These are phyloP conservation scores for Dendroctonus valens DNA, from an alignment of 1,140 invertebrate species.

Conservation along the genomic window DNA sequence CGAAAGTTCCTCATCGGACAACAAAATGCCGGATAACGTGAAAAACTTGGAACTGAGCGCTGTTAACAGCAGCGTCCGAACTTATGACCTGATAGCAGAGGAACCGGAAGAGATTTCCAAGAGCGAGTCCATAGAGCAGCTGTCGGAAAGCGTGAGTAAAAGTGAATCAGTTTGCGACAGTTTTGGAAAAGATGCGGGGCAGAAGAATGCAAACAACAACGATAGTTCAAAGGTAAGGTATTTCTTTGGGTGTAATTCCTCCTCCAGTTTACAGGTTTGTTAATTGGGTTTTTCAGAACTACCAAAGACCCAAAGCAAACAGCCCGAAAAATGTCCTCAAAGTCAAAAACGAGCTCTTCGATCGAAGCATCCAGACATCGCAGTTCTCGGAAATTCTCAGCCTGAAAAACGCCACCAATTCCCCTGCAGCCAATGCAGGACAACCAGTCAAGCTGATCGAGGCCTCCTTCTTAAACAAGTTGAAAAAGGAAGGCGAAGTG, in stretches of 20 bases:
- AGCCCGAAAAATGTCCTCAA: background rate
- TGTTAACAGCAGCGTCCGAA: constrained; percentile 39
- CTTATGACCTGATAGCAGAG: constrained; percentile 51
- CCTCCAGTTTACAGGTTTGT: no score
- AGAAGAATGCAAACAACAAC: constrained; percentile 54
- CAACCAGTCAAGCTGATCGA: constrained; percentile 58
- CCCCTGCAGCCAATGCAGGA: constrained; percentile 31
- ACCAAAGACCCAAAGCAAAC: no score
- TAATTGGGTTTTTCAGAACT: no score
- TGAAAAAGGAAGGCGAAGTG: constrained; percentile 61
- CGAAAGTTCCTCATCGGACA: constrained; percentile 48
- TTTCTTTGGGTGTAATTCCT: no score
- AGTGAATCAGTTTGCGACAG: constrained; percentile 40
- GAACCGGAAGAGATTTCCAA: constrained; percentile 51
- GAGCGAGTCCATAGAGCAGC: constrained; percentile 53
- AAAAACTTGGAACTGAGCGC: constrained; percentile 36
- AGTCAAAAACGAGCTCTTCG: constrained; percentile 54
- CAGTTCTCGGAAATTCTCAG: constrained; percentile 49
- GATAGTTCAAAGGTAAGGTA: constrained; percentile 39
- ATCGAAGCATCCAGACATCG: constrained; percentile 73
- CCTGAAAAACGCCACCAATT: constrained; percentile 40
- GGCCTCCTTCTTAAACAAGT: constrained; percentile 64
- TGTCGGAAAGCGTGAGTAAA: constrained; percentile 53
- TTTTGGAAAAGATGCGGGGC: background rate
- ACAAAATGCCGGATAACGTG: constrained; percentile 31